Evolutionary conservation across 2,888 invertebrate species (phyloP).

Genomic region (Cantharis rustica): DNA sequence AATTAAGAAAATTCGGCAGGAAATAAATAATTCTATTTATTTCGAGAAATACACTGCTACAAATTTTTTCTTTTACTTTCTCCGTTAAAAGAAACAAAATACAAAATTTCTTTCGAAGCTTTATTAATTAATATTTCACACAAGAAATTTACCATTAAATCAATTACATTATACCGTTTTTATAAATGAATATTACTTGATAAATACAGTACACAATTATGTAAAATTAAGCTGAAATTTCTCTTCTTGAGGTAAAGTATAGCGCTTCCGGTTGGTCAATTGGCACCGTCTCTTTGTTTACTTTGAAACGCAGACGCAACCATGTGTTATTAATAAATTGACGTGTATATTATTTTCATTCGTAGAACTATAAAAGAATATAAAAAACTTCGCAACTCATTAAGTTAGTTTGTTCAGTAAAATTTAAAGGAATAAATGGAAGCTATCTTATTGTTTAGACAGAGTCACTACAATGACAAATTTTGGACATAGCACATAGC

Average conservation of each 20-base stretch:
- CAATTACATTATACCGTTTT: background rate
- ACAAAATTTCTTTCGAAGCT: background rate
- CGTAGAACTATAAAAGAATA: too few species aligned
- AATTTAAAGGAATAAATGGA: too few species aligned
- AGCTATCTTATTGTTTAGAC: too few species aligned
- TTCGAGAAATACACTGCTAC: background rate
- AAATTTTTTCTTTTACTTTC: background rate
- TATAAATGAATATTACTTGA: background rate
- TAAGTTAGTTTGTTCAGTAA: too few species aligned
- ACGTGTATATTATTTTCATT: background rate
- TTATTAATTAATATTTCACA: background rate
- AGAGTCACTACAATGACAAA: too few species aligned
- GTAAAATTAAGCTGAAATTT: background rate
- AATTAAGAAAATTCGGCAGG: background rate
- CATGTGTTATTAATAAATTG: background rate
- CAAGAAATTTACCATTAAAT: background rate
- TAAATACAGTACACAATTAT: background rate
- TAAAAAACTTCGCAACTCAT: too few species aligned
- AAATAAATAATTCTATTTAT: background rate
- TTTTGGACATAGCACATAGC: too few species aligned
- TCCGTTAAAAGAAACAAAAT: background rate
- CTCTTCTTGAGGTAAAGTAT: background rate
- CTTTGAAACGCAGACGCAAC: background rate
- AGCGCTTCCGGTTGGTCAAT: background rate
- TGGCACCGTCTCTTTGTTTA: background rate